Conservation (phyloP, 2,113 vertebrate genomes). For the Corythoichthys intestinalis region DNA sequence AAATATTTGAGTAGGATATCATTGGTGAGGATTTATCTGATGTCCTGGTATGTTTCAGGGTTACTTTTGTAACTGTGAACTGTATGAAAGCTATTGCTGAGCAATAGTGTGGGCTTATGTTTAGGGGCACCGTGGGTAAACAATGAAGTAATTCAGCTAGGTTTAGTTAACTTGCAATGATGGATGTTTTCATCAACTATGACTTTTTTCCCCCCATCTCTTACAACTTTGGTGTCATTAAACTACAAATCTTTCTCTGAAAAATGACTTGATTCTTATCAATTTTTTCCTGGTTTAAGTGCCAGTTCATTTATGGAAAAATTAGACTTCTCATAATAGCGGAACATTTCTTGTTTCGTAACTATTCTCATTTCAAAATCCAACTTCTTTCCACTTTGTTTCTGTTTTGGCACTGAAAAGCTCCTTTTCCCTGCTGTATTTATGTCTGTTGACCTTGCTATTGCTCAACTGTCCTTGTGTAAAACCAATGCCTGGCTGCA, state of each 20-base stretch:
- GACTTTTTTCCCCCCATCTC: no score
- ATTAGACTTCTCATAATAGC: not conserved
- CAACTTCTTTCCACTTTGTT: not conserved
- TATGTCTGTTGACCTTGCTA: not conserved
- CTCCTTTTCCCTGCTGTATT: not conserved
- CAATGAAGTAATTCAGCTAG: slow-evolving; percentile 9
- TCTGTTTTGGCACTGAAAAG: not conserved
- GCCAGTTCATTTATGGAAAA: not conserved
- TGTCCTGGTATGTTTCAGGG: not conserved
- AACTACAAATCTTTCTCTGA: not conserved
- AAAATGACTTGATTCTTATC: not conserved
- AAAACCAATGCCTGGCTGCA: slow-evolving; percentile 27
- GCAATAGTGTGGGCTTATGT: not conserved
- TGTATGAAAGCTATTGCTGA: slow-evolving; percentile 10
- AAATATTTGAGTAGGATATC: not conserved
- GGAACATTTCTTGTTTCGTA: not conserved
- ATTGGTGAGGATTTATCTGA: not conserved
- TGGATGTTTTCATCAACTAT: not conserved
- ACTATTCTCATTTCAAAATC: not conserved
- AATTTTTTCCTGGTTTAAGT: not conserved
- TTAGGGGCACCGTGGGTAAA: slow-evolving; percentile 10
- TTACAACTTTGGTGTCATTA: not conserved
- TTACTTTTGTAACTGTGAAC: slow-evolving; percentile 12
- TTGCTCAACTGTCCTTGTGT: slow-evolving; percentile 45
- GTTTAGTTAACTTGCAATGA: not conserved